Evolutionary conservation across 64 coral and sea anemone species (phyloP).

Genomic region (Acropora yongei): DNA sequence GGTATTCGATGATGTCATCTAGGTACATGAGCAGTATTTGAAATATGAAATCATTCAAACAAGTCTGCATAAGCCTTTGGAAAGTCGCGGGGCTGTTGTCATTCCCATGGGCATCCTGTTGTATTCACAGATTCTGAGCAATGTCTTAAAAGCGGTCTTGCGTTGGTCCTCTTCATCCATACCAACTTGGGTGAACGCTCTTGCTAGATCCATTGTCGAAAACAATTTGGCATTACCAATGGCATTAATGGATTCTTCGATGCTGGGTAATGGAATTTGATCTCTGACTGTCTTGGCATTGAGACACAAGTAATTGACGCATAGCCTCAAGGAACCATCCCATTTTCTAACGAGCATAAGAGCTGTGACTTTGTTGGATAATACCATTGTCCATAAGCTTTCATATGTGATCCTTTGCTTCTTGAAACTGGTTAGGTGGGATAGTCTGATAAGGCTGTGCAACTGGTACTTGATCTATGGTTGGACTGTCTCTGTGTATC

Average conservation of each 20-base stretch:
- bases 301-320: slow-evolving; percentile 30
- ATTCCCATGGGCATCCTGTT: slow-evolving; percentile 60
- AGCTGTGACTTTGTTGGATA: slow-evolving; percentile 51
- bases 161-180: slow-evolving; percentile 37
- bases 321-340: slow-evolving; percentile 27
- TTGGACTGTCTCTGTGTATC: slow-evolving; percentile 50
- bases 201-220: slow-evolving; percentile 22
- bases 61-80: not conserved
- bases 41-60: slow-evolving; percentile 50
- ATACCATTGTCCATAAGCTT: slow-evolving; percentile 28
- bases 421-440: slow-evolving; percentile 26
- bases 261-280: slow-evolving; percentile 41
- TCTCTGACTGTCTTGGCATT: slow-evolving; percentile 56
- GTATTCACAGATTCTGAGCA: slow-evolving; percentile 51
- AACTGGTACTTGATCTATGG: slow-evolving; percentile 33
- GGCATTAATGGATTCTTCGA: slow-evolving; percentile 46
- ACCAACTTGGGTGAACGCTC: slow-evolving; percentile 34
- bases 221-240: slow-evolving; percentile 28
- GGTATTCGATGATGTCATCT: slow-evolving; percentile 62
- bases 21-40: slow-evolving; percentile 58
- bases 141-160: slow-evolving; percentile 50
- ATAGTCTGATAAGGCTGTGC: slow-evolving; percentile 16
- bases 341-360: slow-evolving; percentile 56
- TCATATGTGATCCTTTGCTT: slow-evolving; percentile 58
- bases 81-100: slow-evolving; percentile 46